A percentile compares a stretch with the other conserved stretches of the same genome.
These are phyloP conservation scores for Trichechus manatus DNA, from an alignment of 2,113 vertebrate species.

Conservation along the genomic window DNA sequence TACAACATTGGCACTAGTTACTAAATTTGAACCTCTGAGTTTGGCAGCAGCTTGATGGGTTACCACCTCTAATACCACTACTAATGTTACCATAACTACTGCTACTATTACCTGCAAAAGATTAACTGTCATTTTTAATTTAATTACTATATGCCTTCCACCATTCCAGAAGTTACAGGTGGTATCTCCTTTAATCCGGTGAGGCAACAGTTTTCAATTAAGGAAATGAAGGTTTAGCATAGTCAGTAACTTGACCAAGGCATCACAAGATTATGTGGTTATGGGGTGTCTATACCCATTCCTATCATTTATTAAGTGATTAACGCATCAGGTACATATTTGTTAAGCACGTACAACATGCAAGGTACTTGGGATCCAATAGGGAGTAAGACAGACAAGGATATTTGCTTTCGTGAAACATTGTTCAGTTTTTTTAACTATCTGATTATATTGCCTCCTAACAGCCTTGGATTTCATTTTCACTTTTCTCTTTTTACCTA, in stretches of 20 bases:
- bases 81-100: not conserved
- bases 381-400: not conserved
- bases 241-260: not conserved
- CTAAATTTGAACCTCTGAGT: not conserved
- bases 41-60: not conserved
- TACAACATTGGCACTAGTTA: not conserved
- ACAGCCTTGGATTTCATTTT: not conserved
- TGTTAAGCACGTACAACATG: not conserved
- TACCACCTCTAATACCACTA: not conserved
- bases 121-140: not conserved
- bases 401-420: not conserved
- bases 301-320: not conserved
- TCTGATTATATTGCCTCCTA: not conserved
- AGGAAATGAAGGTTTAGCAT: not conserved
- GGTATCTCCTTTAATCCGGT: not conserved
- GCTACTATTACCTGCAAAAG: not conserved
- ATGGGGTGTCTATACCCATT: not conserved
- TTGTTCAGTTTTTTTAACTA: not conserved
- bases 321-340: not conserved
- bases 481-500: not conserved
- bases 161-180: not conserved
- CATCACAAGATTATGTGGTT: not conserved
- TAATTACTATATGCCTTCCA: not conserved
- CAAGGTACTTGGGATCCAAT: not conserved
- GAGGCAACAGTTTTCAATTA: not conserved